Evolutionary conservation across 2,113 vertebrate species (phyloP).

Genomic region (Aplodontia rufa): DNA sequence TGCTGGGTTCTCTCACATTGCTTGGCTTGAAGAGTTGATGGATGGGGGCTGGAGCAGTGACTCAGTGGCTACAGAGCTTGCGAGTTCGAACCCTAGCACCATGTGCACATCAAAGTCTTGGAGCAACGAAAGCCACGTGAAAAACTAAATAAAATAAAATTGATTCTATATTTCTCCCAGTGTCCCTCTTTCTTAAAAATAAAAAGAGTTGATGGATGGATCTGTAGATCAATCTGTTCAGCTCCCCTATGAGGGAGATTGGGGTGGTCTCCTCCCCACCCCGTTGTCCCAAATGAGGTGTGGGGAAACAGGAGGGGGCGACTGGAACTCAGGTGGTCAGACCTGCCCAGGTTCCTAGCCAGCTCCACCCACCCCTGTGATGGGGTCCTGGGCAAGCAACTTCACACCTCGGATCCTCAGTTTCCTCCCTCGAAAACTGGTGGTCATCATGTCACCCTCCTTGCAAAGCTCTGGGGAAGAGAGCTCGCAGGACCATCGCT

Average conservation of each 20-base stretch:
- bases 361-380: too few relatives aligned
- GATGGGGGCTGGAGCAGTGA: too few relatives aligned
- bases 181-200: too few relatives aligned
- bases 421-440: background rate
- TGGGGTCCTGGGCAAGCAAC: background rate
- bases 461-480: background rate
- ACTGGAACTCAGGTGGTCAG: too few relatives aligned
- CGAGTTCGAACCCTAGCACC: too few relatives aligned
- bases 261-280: accelerated
- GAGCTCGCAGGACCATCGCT: background rate
- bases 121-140: too few relatives aligned
- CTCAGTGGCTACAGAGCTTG: too few relatives aligned
- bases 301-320: background rate
- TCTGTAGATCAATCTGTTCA: background rate
- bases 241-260: background rate
- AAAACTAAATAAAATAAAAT: too few relatives aligned
- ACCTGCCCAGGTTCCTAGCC: background rate
- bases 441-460: background rate
- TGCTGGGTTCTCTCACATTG: background rate
- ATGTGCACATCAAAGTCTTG: too few relatives aligned
- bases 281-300: background rate
- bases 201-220: background rate
- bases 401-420: background rate
- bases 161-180: too few relatives aligned
- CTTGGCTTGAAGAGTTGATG: background rate